These are phyloP conservation scores for Sisor rabdophorus DNA, from an alignment of 2,113 vertebrate species.

Conservation along the genomic window DNA sequence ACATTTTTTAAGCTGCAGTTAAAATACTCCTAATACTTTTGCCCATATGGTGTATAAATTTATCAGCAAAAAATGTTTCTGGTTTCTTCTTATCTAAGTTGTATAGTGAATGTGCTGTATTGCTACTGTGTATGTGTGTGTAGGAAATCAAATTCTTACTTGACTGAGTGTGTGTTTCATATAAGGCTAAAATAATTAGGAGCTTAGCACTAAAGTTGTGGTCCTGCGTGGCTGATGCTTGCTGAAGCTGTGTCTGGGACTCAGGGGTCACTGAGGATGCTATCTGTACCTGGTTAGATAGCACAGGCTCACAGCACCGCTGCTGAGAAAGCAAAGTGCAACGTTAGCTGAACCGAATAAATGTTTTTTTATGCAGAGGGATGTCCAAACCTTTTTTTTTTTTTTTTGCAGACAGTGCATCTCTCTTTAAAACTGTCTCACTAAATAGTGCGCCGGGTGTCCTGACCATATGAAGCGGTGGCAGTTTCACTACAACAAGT, in stretches of 20 bases:
- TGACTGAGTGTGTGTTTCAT: too few species aligned
- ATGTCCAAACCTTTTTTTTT: slow-evolving; percentile 4
- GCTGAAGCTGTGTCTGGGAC: neutral
- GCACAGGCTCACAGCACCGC: neutral
- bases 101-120: too few species aligned
- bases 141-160: neutral
- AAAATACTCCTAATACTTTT: too few species aligned
- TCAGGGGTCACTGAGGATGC: slow-evolving; percentile 33
- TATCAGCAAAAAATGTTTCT: too few species aligned
- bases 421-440: neutral
- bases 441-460: neutral
- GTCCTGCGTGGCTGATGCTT: neutral
- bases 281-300: neutral
- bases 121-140: too few species aligned
- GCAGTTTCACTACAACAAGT: neutral
- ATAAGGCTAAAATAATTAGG: too few species aligned
- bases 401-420: slow-evolving; percentile 27
- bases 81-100: too few species aligned
- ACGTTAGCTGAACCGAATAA: slow-evolving; percentile 23
- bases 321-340: slow-evolving; percentile 38
- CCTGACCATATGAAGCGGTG: neutral
- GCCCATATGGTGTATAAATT: too few species aligned
- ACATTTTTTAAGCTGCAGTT: neutral
- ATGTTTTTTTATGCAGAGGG: slow-evolving; percentile 3
- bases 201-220: neutral